phyloP scores from a whole-genome alignment of 2,888 invertebrate species.

The Belgica antarctica region DNA sequence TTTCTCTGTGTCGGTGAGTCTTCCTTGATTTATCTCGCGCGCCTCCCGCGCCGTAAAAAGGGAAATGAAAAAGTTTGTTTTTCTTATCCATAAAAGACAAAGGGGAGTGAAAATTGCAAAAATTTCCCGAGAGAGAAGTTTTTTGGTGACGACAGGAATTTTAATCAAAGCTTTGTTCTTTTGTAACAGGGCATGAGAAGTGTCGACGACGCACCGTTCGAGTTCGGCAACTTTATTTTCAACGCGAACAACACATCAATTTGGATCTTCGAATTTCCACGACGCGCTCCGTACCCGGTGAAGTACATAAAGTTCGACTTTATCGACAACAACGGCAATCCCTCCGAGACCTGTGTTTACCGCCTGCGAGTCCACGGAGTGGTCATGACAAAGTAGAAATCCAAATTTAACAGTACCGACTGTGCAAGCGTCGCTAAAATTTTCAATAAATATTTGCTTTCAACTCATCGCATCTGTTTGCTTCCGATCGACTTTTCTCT shows the following conservation, averaged over 20 bases:
- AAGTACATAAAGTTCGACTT: not conserved
- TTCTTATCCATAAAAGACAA: too few species aligned
- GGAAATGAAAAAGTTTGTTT: too few species aligned
- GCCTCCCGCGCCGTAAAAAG: not conserved
- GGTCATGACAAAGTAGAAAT: not conserved
- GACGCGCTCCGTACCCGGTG: too few species aligned
- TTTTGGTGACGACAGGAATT: too few species aligned
- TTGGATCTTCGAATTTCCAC: not conserved
- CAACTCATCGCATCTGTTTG: not conserved
- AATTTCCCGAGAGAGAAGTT: not conserved
- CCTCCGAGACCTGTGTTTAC: not conserved
- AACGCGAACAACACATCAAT: not conserved
- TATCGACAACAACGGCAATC: not conserved
- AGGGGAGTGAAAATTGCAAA: slow-evolving; percentile 1
- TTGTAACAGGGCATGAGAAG: not conserved
- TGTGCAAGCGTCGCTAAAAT: too few species aligned
- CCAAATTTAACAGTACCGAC: too few species aligned
- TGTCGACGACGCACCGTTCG: not conserved
- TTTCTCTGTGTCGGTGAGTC: not conserved
- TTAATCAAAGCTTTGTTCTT: not conserved
- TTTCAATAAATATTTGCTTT: too few species aligned
- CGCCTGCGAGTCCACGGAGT: not conserved
- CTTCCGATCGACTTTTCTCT: too few species aligned
- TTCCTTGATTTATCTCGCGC: not conserved
- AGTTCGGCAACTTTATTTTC: not conserved